These are phyloP conservation scores for Bombus waltoni DNA, from an alignment of 1,140 invertebrate species.

Conservation along the genomic window DNA sequence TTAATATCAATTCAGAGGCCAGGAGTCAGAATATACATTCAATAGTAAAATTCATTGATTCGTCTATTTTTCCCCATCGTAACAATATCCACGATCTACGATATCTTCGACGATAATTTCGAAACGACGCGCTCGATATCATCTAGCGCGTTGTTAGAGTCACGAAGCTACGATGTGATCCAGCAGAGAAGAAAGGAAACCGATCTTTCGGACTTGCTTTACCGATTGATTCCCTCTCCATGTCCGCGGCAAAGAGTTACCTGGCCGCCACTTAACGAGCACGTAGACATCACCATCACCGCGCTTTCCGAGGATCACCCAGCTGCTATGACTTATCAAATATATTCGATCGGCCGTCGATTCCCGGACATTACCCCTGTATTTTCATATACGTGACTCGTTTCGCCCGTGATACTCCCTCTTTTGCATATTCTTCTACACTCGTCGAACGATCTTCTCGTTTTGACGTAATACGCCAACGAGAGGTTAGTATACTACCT, in stretches of 20 bases:
- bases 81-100: constrained; percentile 71
- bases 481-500: not conserved
- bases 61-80: constrained; percentile 52
- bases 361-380: constrained; percentile 25
- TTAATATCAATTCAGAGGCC: not conserved
- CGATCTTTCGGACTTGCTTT: constrained; percentile 68
- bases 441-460: not conserved
- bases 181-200: constrained; percentile 66
- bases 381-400: constrained; percentile 52
- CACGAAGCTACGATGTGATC: constrained; percentile 67
- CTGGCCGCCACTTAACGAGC: constrained; percentile 36
- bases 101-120: constrained; percentile 70
- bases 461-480: too few relatives aligned
- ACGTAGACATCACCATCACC: constrained; percentile 38
- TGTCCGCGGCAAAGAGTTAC: constrained; percentile 15
- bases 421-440: not conserved
- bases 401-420: not conserved
- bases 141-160: constrained; percentile 67
- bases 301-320: constrained; percentile 31
- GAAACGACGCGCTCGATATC: constrained; percentile 68
- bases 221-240: constrained; percentile 69
- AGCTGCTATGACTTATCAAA: constrained; percentile 45
- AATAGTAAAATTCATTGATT: not conserved
- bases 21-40: constrained; percentile 52
- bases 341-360: constrained; percentile 38